A percentile compares a stretch with the other conserved stretches of the same genome.
phyloP scores from a whole-genome alignment of 2,797 vertebrate species.

The Anisognathus igniventris region DNA sequence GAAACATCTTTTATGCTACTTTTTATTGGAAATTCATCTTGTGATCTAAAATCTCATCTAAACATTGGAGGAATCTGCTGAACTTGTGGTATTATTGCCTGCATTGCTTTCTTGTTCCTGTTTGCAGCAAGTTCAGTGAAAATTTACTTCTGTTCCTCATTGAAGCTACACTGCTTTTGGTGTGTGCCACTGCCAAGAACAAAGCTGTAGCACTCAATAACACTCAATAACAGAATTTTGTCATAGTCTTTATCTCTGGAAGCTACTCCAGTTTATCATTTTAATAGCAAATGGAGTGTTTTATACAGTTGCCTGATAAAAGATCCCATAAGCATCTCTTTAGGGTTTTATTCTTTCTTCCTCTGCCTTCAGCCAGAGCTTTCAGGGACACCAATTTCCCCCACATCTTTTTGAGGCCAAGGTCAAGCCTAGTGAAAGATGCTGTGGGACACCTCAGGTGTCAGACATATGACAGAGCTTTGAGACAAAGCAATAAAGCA shows the following conservation, averaged over 20 bases:
- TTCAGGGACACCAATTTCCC: not conserved
- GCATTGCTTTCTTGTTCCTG: not conserved
- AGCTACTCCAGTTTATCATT: not conserved
- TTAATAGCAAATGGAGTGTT: not conserved
- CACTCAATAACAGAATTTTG: not conserved
- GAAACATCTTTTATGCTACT: not conserved
- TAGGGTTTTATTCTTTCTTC: not conserved
- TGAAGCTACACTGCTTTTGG: not conserved
- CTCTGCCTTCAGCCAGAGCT: not conserved
- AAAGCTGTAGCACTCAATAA: not conserved
- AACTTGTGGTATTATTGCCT: not conserved
- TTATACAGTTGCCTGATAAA: not conserved
- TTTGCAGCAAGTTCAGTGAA: not conserved
- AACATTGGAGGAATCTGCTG: not conserved
- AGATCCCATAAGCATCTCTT: not conserved
- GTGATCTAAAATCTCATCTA: not conserved
- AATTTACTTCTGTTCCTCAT: not conserved
- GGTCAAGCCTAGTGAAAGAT: constrained; percentile 3
- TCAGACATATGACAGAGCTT: not conserved
- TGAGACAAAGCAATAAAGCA: not conserved
- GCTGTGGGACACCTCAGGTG: not conserved
- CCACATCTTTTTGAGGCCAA: not conserved
- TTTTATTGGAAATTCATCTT: not conserved
- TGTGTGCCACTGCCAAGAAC: not conserved
- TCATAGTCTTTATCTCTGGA: not conserved